Evolutionary conservation across 2,888 invertebrate species (phyloP).

Genomic region (Alcis repandata): DNA sequence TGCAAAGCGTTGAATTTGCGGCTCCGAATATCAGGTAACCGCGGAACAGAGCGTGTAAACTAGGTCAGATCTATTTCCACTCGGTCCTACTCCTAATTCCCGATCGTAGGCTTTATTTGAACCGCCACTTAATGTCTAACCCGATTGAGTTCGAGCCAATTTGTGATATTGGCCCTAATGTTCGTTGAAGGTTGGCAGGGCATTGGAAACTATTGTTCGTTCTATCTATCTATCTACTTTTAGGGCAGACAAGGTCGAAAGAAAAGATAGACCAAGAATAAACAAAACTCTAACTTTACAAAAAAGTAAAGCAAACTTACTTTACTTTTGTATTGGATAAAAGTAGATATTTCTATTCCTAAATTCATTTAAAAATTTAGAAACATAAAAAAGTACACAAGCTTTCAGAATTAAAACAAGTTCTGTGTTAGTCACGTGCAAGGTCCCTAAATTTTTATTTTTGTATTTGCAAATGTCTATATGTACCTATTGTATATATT

Average conservation of each 20-base stretch:
- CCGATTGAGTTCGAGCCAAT: slow-evolving; percentile 36
- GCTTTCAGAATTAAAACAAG: too few relatives aligned
- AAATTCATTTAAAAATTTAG: too few relatives aligned
- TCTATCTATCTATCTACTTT: too few relatives aligned
- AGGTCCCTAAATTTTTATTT: too few relatives aligned
- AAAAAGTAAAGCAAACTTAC: too few relatives aligned
- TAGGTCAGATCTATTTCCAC: slow-evolving; percentile 40
- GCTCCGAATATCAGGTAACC: slow-evolving; percentile 26
- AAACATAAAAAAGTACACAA: too few relatives aligned
- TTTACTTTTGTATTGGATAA: too few relatives aligned
- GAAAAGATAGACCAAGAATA: neutral
- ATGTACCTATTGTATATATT: too few relatives aligned
- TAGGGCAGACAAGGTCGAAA: neutral
- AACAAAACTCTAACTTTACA: too few relatives aligned
- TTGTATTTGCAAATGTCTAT: too few relatives aligned
- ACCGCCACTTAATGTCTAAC: slow-evolving; percentile 32
- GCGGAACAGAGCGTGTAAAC: slow-evolving; percentile 6
- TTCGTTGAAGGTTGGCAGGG: slow-evolving; percentile 16
- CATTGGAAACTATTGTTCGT: neutral
- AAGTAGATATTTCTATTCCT: too few relatives aligned
- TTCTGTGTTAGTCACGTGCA: too few relatives aligned
- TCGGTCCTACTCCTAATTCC: slow-evolving; percentile 30
- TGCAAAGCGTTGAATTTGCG: slow-evolving; percentile 6
- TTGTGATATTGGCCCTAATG: slow-evolving; percentile 24
- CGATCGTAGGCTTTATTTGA: slow-evolving; percentile 39